Evolutionary conservation across 1,140 invertebrate genomes (phyloP), one percentile per base, ranked within the genome.

Genomic region (Brachionus angularis): DNA sequence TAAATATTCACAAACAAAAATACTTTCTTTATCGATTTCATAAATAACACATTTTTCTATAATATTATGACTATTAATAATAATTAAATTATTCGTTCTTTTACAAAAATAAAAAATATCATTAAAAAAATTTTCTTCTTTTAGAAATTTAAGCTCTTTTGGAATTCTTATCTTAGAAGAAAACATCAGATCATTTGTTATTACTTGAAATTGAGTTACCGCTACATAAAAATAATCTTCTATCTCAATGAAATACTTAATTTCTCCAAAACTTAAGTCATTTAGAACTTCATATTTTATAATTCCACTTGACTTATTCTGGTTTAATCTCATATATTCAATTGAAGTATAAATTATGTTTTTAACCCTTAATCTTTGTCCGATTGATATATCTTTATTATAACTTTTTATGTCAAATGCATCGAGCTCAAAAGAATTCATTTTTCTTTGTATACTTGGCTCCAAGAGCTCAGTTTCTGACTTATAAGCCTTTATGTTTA

Each of bases 351-450:
- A 53, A n/a, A 53, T 53, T 53, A 10, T 53, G 27, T 53, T 53
- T 53, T 53, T 53, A 31, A 53, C 18, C 33, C 50, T 53, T 53
- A 53, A 53, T 53, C 50, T 53, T 31, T 53, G 14, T 29, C 50
- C 27, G n/a, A 31, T 31, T 18, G 16, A 55, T n/a, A 55, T 5
- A 14, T 34, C 12, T 2, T 36, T 34, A 34, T 55, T 16, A 16
- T 34, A 55, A 36, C 29, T n/a, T 1, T 55, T 16, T 8, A 34
- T 34, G 16, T 55, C 52, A 18, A 55, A 55, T n/a, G 23, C 36
- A 34, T 55, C n/a, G 10, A 55, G 52, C 16, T 55, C 52, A 36
- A 55, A 55, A 10, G 25, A 21, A 7, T 34, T 34, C 18, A 55
- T 16, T 55, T 36, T 55, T 55, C 52, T 55, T 55, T 55, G 3